Evolutionary conservation across 2,113 vertebrate genomes (phyloP).

Genomic region (Ageneiosus marmoratus): DNA sequence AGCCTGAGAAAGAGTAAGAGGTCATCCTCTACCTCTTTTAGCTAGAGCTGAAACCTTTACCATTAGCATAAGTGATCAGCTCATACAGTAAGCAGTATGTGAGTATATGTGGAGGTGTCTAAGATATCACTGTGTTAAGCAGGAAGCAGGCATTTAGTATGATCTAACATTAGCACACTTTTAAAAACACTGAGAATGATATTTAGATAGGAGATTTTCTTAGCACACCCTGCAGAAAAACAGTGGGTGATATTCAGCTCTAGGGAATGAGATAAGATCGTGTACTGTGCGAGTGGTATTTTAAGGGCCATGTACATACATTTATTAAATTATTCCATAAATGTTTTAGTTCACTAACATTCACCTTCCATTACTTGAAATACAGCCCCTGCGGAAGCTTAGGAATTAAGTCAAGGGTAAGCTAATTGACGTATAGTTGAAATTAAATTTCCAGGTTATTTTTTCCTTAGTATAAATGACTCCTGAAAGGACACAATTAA

Average conservation of each 20-base stretch:
- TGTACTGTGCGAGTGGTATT: background rate
- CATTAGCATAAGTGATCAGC: background rate
- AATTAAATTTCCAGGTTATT: constrained; percentile 21
- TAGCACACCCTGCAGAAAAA: background rate
- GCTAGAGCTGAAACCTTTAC: background rate
- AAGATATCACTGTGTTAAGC: background rate
- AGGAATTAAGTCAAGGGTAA: constrained; percentile 18
- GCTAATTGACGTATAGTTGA: background rate
- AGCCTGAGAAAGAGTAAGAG: background rate
- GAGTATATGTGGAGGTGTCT: too few species aligned
- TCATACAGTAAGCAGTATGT: background rate
- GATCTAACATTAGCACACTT: background rate
- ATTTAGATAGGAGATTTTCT: background rate
- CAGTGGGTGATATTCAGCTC: background rate
- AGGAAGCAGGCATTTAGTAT: background rate
- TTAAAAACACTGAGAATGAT: constrained; percentile 5
- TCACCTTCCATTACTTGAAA: background rate
- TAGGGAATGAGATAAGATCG: background rate
- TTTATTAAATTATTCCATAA: constrained; percentile 33
- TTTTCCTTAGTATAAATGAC: constrained; percentile 16
- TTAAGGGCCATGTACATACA: background rate
- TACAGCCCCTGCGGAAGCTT: background rate
- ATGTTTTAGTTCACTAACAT: constrained; percentile 2
- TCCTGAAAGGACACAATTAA: background rate
- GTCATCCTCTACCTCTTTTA: background rate